Conservation (phyloP, 2,888 invertebrate genomes). For the Pyrrhia umbra region DNA sequence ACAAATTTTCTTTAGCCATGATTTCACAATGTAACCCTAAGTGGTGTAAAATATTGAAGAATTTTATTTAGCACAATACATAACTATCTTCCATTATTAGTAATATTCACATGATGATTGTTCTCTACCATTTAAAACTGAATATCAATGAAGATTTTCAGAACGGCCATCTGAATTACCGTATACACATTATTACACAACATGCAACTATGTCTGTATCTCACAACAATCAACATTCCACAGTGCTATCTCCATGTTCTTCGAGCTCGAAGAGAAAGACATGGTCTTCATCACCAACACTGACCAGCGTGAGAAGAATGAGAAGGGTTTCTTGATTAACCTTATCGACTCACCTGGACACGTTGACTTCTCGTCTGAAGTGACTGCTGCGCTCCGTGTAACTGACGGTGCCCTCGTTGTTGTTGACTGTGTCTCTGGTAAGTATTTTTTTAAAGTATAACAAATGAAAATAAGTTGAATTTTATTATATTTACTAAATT, state of each 20-base stretch:
- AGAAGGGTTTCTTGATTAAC: constrained; percentile 99
- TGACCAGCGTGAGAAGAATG: constrained; percentile 97
- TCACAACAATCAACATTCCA: constrained; percentile 37
- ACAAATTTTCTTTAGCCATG: constrained; percentile 1
- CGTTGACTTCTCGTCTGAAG: constrained; percentile 99
- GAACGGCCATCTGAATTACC: constrained; percentile 90
- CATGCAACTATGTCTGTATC: neutral
- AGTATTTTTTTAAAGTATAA: constrained; percentile 65
- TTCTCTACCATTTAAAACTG: constrained; percentile 87
- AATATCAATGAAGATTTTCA: constrained; percentile 85
- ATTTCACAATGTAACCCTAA: constrained; percentile 13
- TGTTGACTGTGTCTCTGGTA: constrained; percentile 99
- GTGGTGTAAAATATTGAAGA: constrained; percentile 8
- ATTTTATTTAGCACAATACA: neutral
- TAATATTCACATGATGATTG: constrained; percentile 84
- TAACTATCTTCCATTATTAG: neutral
- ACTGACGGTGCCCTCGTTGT: constrained; percentile 99
- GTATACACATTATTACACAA: constrained; percentile 2
- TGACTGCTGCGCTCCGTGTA: constrained; percentile 99
- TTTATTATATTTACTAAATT: too few species aligned
- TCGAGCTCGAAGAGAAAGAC: constrained; percentile 98
- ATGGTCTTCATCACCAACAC: constrained; percentile 97
- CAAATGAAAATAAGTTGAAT: neutral
- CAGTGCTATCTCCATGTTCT: constrained; percentile 99
- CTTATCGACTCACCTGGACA: constrained; percentile 99